Percentiles rank a stretch among this genome's conserved stretches.
Conservation (phyloP, 2,113 vertebrate species). For the Thalassoma bifasciatum region DNA sequence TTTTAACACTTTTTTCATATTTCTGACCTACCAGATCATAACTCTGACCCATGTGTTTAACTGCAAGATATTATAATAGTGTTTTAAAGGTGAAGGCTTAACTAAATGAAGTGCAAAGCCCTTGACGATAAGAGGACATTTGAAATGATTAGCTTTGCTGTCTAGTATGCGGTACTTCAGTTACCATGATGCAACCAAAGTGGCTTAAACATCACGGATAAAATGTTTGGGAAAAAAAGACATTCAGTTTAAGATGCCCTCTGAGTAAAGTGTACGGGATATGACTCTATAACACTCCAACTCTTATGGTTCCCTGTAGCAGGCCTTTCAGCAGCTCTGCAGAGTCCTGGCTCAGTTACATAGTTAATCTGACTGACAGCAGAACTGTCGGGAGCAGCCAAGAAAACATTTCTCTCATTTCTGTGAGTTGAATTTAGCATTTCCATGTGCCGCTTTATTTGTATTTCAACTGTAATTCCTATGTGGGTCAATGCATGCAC, state of each 20-base stretch:
- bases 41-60: too few species aligned
- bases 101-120: background rate
- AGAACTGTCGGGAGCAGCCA: constrained; percentile 14
- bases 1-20: too few species aligned
- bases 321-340: constrained; percentile 26
- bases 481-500: background rate
- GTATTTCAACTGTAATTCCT: background rate
- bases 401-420: constrained; percentile 8
- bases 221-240: background rate
- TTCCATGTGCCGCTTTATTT: background rate
- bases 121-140: too few species aligned
- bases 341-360: constrained; percentile 31
- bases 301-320: constrained; percentile 14
- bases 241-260: background rate
- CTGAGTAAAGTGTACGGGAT: background rate
- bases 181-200: background rate
- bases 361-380: constrained; percentile 19
- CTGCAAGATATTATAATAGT: too few species aligned
- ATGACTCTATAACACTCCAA: background rate
- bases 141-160: background rate
- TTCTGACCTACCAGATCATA: too few species aligned
- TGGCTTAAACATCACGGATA: background rate
- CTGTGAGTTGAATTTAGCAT: constrained; percentile 8
- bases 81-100: background rate
- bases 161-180: too few species aligned